A percentile compares a stretch with the other conserved stretches of the same genome.
phyloP scores from a whole-genome alignment of 2,113 vertebrate genomes.

The Cyanocitta stelleri region DNA sequence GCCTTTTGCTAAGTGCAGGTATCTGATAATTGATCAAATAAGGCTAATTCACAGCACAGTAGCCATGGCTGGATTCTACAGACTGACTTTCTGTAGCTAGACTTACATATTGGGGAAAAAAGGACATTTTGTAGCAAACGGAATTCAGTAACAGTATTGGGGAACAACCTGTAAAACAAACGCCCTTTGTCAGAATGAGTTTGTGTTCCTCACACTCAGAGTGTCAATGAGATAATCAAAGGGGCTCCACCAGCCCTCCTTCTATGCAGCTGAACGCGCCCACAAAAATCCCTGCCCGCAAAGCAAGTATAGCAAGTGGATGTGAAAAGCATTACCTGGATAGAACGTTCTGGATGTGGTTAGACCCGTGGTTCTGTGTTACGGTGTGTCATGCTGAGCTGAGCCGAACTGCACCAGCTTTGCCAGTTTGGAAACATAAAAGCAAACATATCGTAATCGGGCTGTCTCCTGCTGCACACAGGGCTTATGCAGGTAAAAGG shows the following conservation, averaged over 20 bases:
- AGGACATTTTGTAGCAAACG: constrained; percentile 65
- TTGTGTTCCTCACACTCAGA: constrained; percentile 43
- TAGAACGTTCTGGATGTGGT: not conserved
- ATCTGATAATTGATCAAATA: constrained; percentile 68
- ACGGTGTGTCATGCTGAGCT: not conserved
- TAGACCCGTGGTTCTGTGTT: not conserved
- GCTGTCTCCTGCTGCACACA: not conserved
- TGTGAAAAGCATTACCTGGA: not conserved
- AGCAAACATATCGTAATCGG: not conserved
- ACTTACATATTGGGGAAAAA: constrained; percentile 59
- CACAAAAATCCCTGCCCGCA: constrained; percentile 3
- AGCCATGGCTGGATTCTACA: constrained; percentile 62
- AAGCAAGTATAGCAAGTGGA: constrained; percentile 16
- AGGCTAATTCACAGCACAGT: constrained; percentile 70
- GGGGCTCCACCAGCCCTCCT: constrained; percentile 22
- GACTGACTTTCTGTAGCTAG: constrained; percentile 68
- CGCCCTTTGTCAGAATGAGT: constrained; percentile 20
- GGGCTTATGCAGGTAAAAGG: not conserved
- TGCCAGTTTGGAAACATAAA: not conserved
- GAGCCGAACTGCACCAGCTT: not conserved
- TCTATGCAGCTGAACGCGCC: constrained; percentile 60
- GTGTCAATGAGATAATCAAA: constrained; percentile 47
- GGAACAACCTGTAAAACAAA: constrained; percentile 53
- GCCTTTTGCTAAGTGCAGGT: constrained; percentile 71
- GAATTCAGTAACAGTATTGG: constrained; percentile 66